Evolutionary conservation across 2,888 invertebrate species (phyloP).

Genomic region (Mesorhabditis sp.): DNA sequence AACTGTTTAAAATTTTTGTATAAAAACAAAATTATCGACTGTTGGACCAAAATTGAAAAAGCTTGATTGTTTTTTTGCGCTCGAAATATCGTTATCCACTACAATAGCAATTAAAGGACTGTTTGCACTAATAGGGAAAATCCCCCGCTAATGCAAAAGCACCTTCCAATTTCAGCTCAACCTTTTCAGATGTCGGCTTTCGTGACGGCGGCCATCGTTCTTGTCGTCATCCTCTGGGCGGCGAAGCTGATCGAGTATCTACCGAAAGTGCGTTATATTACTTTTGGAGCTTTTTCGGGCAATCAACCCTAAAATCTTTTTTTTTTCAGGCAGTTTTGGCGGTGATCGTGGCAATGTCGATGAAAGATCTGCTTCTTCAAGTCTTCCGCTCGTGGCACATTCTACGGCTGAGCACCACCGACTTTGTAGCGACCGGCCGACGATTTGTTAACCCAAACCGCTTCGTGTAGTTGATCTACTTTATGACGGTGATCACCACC

Average conservation of each 20-base stretch:
- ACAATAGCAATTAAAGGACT: too few relatives aligned
- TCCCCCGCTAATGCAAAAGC: not conserved
- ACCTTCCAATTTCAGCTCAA: not conserved
- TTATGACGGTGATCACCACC: slow-evolving; percentile 74
- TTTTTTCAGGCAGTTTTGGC: slow-evolving; percentile 37
- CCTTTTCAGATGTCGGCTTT: slow-evolving; percentile 37
- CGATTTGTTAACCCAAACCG: slow-evolving; percentile 11
- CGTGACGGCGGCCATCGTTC: slow-evolving; percentile 26
- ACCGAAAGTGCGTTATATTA: slow-evolving; percentile 25
- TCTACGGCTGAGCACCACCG: slow-evolving; percentile 29
- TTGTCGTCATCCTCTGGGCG: slow-evolving; percentile 34
- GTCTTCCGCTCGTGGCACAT: slow-evolving; percentile 23
- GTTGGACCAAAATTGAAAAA: too few relatives aligned
- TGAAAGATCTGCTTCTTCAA: slow-evolving; percentile 45
- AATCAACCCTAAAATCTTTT: not conserved
- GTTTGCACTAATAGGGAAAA: too few relatives aligned
- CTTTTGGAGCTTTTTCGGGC: not conserved
- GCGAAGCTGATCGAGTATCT: slow-evolving; percentile 30
- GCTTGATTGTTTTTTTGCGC: too few relatives aligned
- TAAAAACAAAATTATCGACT: too few relatives aligned
- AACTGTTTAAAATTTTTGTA: too few relatives aligned
- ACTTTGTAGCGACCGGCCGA: slow-evolving; percentile 31
- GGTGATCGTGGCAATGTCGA: slow-evolving; percentile 43
- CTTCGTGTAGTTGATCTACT: slow-evolving; percentile 68
- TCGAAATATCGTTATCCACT: too few relatives aligned